Evolutionary conservation across 2,113 vertebrate genomes (phyloP).

Genomic region (Fregata magnificens): DNA sequence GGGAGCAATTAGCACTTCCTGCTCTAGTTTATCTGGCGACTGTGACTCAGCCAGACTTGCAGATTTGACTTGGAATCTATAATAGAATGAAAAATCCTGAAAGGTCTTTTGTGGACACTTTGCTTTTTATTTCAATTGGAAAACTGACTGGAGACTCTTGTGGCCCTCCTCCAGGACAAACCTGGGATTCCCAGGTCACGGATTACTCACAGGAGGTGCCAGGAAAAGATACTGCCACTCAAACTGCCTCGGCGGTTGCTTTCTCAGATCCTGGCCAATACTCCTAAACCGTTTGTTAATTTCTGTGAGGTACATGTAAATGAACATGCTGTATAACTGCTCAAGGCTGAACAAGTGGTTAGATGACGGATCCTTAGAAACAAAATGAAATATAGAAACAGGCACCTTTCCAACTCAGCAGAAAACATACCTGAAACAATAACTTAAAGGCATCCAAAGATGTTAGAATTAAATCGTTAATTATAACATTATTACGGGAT

Average conservation of each 20-base stretch:
- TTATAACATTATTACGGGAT: background rate
- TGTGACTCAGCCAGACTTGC: background rate
- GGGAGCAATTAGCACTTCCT: background rate
- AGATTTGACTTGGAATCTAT: background rate
- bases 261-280: background rate
- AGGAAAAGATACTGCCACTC: background rate
- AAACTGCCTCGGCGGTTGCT: background rate
- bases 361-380: background rate
- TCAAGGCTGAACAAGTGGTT: background rate
- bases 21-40: background rate
- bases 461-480: background rate
- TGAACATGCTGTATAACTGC: background rate
- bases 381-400: background rate
- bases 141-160: background rate
- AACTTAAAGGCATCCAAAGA: background rate
- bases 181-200: background rate
- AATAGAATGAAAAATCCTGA: background rate
- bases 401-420: background rate
- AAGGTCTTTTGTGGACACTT: background rate
- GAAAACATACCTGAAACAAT: background rate
- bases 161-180: background rate
- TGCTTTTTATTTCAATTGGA: background rate
- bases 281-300: background rate
- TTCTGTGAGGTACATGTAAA: background rate
- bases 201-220: background rate